Base-by-base conservation (phyloP, 2,797 vertebrate species). In the Onychomys leucogaster region DNA sequence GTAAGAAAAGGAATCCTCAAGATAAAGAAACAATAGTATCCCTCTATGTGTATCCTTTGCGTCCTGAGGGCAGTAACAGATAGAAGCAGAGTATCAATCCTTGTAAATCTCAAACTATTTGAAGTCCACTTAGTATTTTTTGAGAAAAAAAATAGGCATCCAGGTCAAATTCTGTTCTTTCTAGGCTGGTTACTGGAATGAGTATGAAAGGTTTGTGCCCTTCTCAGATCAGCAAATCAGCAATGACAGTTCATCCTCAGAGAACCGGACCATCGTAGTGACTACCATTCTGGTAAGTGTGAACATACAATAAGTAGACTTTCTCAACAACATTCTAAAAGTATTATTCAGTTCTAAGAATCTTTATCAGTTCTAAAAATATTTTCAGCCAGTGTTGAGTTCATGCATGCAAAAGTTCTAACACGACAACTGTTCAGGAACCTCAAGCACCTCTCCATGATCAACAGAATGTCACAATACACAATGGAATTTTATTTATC, bases 261-360 rank as follows among this genome's bases (percentile, higher is more conserved):
- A 99, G 99, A 99, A 99, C 98, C 99, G 99, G 99, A 99, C 99
- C 97, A 99, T 99, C 98, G 99, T 99, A 98, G 99, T 99, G 98
- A 99, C 99, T 98, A 99, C 99, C 98, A 99, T 99, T 99, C 99
- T 99, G 99, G 99, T 99, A 99, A 99, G 99, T 99, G 99, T 52
- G 75, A 61, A 43, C 11, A 41, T 25, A 91, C 14, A n/a, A 34
- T 16, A 80, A 43, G 81, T 90, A 61, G 90, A 6, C n/a, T 94
- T 94, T 95, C 86, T 96, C 19, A 82, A 61, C 46, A 95, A 71
- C n/a, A 63, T 77, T 77, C 41, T n/a, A 43, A 75, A 88, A 23
- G 37, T 37, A 76, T 76, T 46, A 43, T 46, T 73, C 16, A 73
- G 25, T 88, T 88, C 67, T 41, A 88, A 57, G 16, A 41, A 57